Evolutionary conservation across 2,797 vertebrate genomes (phyloP), one percentile per base, ranked within the genome.

Genomic region (Notolepis coatsorum): DNA sequence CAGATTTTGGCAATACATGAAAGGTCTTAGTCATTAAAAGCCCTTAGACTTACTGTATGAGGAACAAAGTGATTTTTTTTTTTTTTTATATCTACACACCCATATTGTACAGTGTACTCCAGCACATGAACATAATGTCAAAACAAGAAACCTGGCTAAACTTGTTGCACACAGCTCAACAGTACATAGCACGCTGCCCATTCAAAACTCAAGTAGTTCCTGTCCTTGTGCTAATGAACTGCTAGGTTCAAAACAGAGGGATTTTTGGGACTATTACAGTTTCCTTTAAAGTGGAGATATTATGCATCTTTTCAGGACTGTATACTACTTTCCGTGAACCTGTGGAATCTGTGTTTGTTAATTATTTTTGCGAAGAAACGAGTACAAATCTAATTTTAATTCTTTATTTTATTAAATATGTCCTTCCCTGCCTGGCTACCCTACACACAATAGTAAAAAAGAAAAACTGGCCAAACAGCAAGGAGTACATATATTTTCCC

Each of bases 121-220:
- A 66, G 17, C 67, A 45, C 28, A 56, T 54, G 28, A 67, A 37
- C 24, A 43, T 37, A 56, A 43, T 47, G 41, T 46, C 27, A 30
- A 72, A 60, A 68, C 13, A 13, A 57, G 43, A 33, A 51, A 56
- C 27, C 61, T 21, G 62, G 61, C 39, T 75, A 38, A 65, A 71
- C 53, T 20, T 82, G 82, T 77, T 84, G 80, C 85, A 61, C 25
- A 38, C 24, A 50, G n/a, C 10, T n/a, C 2, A 50, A 20, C 6
- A 23, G 13, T 18, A 49, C 23, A 48, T 42, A 52, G 28, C 54
- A 86, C 69, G 49, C 56, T 68, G 71, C 79, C 76, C 62, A 12
- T 52, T 65, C 20, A 53, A 25, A 49, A 12, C 27, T 35, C 67
- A 71, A 33, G 55, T 37, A 3, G 60, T 54, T 27, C 13, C 37